Base-by-base conservation (phyloP, 2,797 vertebrate genomes). In the Acanthurus leucopareius region DNA sequence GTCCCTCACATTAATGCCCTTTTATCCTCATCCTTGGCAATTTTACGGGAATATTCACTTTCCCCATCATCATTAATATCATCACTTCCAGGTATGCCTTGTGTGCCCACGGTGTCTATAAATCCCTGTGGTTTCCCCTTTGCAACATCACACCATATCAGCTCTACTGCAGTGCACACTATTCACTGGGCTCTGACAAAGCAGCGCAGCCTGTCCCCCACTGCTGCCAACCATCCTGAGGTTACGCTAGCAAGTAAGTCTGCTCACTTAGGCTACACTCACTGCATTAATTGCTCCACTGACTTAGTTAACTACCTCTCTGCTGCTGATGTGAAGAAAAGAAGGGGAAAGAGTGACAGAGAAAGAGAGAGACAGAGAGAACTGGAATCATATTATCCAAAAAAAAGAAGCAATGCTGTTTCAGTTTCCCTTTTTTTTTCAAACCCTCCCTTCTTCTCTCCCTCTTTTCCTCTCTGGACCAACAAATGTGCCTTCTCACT, bases 251-350 rank as follows among this genome's bases (percentile, higher is more conserved):
- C 66, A 71, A 75, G 77, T 72, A 57, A 10, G 53, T 83, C 79
- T 75, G 67, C 78, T 90, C 91, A 84, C 72, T 89, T 86, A 82
- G 74, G 73, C 87, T 80, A 83, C 75, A 85, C 90, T 86, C 86
- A 84, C 86, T 80, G 80, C 88, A 91, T 94, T 94, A 92, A 93
- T 91, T 93, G 92, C 91, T 92, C 82, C 92, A 92, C 76, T 92
- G 93, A 90, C 81, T 94, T 85, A 86, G 88, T 88, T 92, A 93
- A 94, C 91, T 70, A 87, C 72, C 80, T 89, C 84, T 73, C 71
- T 57, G 74, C 74, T 80, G 74, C 81, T 69, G 72, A 87, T 81
- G 88, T 69, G 65, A 84, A 65, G 58, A 63, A 69, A 67, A 74
- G 9, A 70, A 25, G 32, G 38, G 53, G 59, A 22, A 57, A 82